These are phyloP conservation scores for Baccha elongata DNA, from an alignment of 2,888 invertebrate species.

Conservation along the genomic window DNA sequence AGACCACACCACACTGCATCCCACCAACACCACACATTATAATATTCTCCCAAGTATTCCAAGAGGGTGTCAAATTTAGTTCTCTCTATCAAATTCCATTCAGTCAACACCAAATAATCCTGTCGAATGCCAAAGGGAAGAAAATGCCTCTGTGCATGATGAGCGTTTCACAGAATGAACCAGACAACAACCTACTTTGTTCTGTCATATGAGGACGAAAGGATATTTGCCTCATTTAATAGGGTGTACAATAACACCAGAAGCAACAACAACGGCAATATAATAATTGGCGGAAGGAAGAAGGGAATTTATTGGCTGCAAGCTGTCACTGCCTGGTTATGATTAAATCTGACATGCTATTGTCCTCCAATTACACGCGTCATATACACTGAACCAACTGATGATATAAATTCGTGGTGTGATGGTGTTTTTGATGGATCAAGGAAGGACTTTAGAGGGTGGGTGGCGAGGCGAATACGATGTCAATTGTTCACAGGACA, in stretches of 20 bases:
- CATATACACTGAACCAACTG: conserved; percentile 73
- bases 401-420: conserved; percentile 36
- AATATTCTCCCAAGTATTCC: conserved; percentile 1
- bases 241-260: conserved; percentile 58
- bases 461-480: background rate
- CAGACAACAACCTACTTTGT: conserved; percentile 27
- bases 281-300: conserved; percentile 70
- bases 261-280: conserved; percentile 49
- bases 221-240: conserved; percentile 63
- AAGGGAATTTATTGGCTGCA: conserved; percentile 75
- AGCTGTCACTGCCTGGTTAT: conserved; percentile 75
- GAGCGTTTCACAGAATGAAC: background rate
- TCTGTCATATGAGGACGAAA: conserved; percentile 41
- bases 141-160: conserved; percentile 12
- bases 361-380: conserved; percentile 77
- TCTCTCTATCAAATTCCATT: conserved; percentile 68
- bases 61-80: conserved; percentile 70
- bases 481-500: conserved; percentile 61
- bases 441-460: background rate
- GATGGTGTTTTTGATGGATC: conserved; percentile 52
- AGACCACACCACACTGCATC: conserved; percentile 27
- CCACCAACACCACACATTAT: conserved; percentile 16
- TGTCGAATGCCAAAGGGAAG: conserved; percentile 56
- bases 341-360: conserved; percentile 76
- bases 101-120: conserved; percentile 61